phyloP scores from a whole-genome alignment of 2,797 vertebrate species.

The Vespertilio murinus region DNA sequence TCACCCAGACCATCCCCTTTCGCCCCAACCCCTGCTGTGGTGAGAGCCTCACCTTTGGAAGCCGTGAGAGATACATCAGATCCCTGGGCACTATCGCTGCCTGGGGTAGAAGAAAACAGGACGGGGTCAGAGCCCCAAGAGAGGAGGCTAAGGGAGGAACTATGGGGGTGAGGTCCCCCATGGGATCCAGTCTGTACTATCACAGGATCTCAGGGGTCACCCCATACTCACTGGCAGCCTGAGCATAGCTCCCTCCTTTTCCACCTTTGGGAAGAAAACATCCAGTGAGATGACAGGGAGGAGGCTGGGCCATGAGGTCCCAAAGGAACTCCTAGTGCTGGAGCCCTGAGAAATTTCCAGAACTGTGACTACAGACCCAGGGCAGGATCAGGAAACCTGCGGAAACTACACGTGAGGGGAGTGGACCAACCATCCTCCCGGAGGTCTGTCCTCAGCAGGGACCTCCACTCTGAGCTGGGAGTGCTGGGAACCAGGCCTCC shows the following conservation, averaged over 20 bases:
- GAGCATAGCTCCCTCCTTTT: neutral
- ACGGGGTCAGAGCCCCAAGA: neutral
- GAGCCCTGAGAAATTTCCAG: neutral
- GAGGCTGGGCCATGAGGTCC: neutral
- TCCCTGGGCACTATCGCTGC: too few relatives aligned
- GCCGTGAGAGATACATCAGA: neutral
- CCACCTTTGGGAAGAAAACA: neutral
- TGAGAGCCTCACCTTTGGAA: neutral
- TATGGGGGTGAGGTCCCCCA: neutral
- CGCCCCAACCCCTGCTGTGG: neutral
- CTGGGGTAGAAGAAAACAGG: neutral
- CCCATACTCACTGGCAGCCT: neutral
- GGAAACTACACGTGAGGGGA: neutral
- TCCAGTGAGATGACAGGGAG: neutral
- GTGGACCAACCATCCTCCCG: neutral
- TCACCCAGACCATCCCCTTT: neutral
- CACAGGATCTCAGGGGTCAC: neutral
- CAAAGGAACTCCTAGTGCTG: neutral
- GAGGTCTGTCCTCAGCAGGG: neutral
- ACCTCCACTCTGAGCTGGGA: neutral
- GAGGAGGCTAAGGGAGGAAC: neutral
- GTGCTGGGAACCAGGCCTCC: neutral
- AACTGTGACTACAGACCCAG: neutral
- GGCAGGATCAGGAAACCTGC: neutral
- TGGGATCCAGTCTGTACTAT: neutral